Evolutionary conservation across 2,113 vertebrate species (phyloP).

Genomic region (Chionis minor): DNA sequence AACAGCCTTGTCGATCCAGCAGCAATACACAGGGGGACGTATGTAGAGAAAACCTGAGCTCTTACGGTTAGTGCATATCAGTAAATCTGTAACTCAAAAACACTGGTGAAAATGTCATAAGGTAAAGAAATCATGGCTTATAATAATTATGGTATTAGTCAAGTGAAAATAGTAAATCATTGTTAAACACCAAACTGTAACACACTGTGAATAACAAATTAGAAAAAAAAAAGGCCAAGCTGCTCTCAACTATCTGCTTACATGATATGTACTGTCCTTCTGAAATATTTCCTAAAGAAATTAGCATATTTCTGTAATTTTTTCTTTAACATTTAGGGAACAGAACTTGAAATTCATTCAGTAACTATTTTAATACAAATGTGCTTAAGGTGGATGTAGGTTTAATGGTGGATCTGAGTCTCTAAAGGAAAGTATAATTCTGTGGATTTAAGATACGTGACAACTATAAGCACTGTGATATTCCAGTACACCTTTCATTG

Average conservation of each 20-base stretch:
- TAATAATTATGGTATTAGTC: background rate
- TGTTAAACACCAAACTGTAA: background rate
- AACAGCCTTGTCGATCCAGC: background rate
- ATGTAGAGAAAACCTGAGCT: background rate
- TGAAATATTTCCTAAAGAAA: background rate
- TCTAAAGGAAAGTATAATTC: background rate
- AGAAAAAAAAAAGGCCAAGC: background rate
- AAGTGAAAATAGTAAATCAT: background rate
- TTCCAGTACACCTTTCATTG: background rate
- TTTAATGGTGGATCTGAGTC: background rate
- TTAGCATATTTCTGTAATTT: background rate
- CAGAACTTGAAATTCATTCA: background rate
- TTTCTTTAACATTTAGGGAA: background rate
- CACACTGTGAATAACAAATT: background rate
- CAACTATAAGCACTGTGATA: background rate
- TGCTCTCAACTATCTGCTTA: background rate
- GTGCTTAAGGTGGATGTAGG: background rate
- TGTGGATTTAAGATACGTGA: background rate
- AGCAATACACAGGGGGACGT: background rate
- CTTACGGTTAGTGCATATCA: background rate
- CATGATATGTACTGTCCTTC: background rate
- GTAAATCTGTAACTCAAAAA: background rate
- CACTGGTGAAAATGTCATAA: background rate
- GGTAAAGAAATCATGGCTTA: background rate
- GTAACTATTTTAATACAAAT: background rate